Evolutionary conservation across 2,797 vertebrate genomes (phyloP), one percentile per base, ranked within the genome.

Genomic region (Thunnus albacares): DNA sequence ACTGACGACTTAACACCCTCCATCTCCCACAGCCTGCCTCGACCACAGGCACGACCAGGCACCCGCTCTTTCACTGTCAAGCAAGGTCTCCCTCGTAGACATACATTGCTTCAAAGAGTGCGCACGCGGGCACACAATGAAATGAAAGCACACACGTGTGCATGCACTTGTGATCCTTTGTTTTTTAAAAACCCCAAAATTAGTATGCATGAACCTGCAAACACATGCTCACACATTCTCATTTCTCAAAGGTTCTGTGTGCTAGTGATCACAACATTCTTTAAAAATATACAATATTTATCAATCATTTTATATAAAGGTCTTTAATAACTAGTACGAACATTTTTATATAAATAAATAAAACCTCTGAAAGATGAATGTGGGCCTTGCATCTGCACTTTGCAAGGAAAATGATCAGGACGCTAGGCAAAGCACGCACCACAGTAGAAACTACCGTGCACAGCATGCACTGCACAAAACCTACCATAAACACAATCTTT

Each of bases 1-100:
- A 90, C 89, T 87, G 89, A 91, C 71, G 90, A 89, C 90, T 93
- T 94, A 93, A 89, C 93, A 90, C 91, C 80, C 85, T 67, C 60
- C 84, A 51, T 83, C 83, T 84, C 86, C 77, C 80, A 67, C 53
- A 85, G 83, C 85, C 80, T 28, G 76, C 69, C 75, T 75, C 74
- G 5, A 87, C 88, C 87, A 85, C 89, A 90, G 88, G 81, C 89
- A 86, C 65, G 74, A 67, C 74, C 1, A 8, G 77, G 52, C 87
- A 71, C 72, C 80, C 65, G 35, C 84, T 86, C 72, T 63, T 76
- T 52, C 17, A 1, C 84, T 85, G 88, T 88, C 88, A 89, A 77
- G 90, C 90, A 90, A 61, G 24, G 45, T 10, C 38, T 55, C 67
- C 17, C 45, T 47, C 26, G 2, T 47, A 77, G 55, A 79, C 51